Base-by-base conservation (phyloP, 2,888 invertebrate species). In the Melieria omissa region DNA sequence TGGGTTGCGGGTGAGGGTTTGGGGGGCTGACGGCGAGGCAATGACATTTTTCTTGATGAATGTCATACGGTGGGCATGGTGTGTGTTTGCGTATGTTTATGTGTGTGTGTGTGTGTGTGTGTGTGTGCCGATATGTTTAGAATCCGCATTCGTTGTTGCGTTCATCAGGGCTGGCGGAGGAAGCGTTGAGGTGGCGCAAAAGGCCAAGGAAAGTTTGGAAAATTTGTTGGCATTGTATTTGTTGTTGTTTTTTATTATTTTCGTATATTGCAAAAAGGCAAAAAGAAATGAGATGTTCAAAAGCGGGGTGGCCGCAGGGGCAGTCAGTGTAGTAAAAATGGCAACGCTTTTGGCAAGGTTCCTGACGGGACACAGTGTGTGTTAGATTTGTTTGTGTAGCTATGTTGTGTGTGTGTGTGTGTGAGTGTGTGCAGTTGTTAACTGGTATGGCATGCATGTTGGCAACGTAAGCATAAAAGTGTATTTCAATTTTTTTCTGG, bases 1-100 rank as follows among this genome's bases (percentile, higher is more conserved):
- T 29, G 29, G 29, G 29, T 29, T 29, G 29, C 29, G 29, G 29
- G 29, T 29, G 29, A 29, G 29, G 29, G 29, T 29, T 67, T 60
- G 44, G 46, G 45, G 60, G 16, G 12, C 52, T 52, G 65, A 69
- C 29, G 29, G 60, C 61, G 46, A 62, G 80, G 81, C 80, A 80
- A 81, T 79, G 82, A 81, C 81, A 81, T 79, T 81, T 81, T 81
- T 81, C 80, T 82, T 81, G 81, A 81, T 82, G 81, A 81, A 81
- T 82, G 81, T 82, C 61, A 65, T 60, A 69, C 64, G 68, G 16
- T 68, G 55, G 55, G 52, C 64, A 68, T 41, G 63, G 29, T 12
- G n/a, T 65, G 29, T 46, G 10, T 65, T 41, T 9, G 54, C 7
- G 41, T 52, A 29, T 42, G 12, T 44, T 4, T 9, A 16, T 41